Percentiles rank a stretch among this genome's conserved stretches.
phyloP scores from a whole-genome alignment of 2,888 invertebrate genomes.

The Oscheius myriophilus region DNA sequence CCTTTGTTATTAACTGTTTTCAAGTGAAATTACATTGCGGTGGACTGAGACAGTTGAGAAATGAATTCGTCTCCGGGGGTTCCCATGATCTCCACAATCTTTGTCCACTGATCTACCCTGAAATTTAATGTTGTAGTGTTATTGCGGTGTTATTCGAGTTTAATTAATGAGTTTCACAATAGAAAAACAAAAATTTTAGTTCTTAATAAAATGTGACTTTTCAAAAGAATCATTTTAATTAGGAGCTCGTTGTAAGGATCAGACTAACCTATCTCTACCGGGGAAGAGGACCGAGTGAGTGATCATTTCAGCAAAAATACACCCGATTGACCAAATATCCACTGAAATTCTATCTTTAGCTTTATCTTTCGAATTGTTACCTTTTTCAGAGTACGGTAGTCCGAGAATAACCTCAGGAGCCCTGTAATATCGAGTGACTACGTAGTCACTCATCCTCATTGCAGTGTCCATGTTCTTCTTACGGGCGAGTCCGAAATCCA shows the following conservation, averaged over 20 bases:
- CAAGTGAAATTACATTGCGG: slow-evolving; percentile 37
- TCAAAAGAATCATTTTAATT: too few species aligned
- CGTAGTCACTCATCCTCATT: slow-evolving; percentile 98
- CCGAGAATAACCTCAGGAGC: slow-evolving; percentile 86
- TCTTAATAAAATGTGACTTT: too few species aligned
- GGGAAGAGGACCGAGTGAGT: slow-evolving; percentile 97
- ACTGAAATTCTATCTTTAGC: slow-evolving; percentile 51
- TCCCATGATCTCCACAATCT: slow-evolving; percentile 66
- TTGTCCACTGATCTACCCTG: slow-evolving; percentile 70
- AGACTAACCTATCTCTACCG: slow-evolving; percentile 83
- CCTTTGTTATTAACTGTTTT: slow-evolving; percentile 81
- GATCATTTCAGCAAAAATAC: slow-evolving; percentile 99
- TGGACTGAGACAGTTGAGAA: slow-evolving; percentile 58
- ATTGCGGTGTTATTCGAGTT: too few species aligned
- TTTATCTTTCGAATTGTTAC: slow-evolving; percentile 66
- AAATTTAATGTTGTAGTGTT: too few species aligned
- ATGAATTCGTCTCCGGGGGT: slow-evolving; percentile 58
- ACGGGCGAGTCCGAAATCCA: slow-evolving; percentile 97
- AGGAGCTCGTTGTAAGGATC: neutral
- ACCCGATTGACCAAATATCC: slow-evolving; percentile 73
- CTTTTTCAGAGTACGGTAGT: slow-evolving; percentile 98
- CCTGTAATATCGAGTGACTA: slow-evolving; percentile 83
- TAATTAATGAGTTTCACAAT: too few species aligned
- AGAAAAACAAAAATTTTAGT: too few species aligned
- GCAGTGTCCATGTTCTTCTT: slow-evolving; percentile 82